These are phyloP conservation scores for Doryteuthis pealeii DNA, from an alignment of 1,140 invertebrate genomes.

Conservation along the genomic window DNA sequence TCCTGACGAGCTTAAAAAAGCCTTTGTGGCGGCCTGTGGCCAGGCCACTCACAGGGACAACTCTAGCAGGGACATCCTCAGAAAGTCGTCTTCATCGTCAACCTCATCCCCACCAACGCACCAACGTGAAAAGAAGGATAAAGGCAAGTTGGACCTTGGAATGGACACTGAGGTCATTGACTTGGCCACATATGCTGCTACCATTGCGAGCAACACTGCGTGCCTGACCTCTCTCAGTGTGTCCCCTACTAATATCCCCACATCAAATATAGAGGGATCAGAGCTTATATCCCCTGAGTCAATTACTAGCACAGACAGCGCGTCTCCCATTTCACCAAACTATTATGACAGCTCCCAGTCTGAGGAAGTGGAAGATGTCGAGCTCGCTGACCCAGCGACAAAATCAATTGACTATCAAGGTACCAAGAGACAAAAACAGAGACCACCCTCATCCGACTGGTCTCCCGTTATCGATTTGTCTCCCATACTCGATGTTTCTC, in stretches of 20 bases:
- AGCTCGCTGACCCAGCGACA: conserved; percentile 52
- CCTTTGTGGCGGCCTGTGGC: conserved; percentile 31
- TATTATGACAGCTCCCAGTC: conserved; percentile 45
- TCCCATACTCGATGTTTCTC: conserved; percentile 63
- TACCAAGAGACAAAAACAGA: conserved; percentile 54
- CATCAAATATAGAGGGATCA: conserved; percentile 8
- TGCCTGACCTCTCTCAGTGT: conserved; percentile 56
- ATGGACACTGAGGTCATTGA: conserved; percentile 38
- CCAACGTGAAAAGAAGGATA: not conserved
- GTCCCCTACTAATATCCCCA: conserved; percentile 51
- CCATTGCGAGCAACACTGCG: conserved; percentile 57
- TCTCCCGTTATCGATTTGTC: conserved; percentile 63
- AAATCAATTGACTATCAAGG: conserved; percentile 58
- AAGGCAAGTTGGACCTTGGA: not conserved
- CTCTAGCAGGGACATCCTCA: conserved; percentile 22
- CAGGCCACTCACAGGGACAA: conserved; percentile 30
- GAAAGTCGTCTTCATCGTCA: conserved; percentile 15
- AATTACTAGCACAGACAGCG: conserved; percentile 37
- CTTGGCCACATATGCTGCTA: conserved; percentile 57
- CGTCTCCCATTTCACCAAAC: conserved; percentile 47
- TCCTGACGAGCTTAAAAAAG: conserved; percentile 43
- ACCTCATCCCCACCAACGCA: not conserved
- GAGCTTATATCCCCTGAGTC: conserved; percentile 44
- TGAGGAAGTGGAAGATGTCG: conserved; percentile 43
- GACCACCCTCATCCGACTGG: conserved; percentile 60